These are phyloP conservation scores for Laothoe populi DNA, from an alignment of 2,888 invertebrate genomes.

Conservation along the genomic window DNA sequence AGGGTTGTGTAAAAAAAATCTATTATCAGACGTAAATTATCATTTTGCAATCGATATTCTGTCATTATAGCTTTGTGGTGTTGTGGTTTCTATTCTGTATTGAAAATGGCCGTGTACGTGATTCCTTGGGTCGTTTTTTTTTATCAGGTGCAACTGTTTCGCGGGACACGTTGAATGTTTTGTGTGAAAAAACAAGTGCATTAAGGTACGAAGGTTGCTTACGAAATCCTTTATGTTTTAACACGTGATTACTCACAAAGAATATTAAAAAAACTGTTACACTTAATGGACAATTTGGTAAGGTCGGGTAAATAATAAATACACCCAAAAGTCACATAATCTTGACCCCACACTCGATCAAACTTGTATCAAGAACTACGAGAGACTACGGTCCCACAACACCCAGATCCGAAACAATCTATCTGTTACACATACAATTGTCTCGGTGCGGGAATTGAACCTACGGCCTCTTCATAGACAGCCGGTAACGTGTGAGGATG, in stretches of 20 bases:
- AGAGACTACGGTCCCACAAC: too few relatives aligned
- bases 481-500: too few relatives aligned
- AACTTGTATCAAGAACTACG: too few relatives aligned
- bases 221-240: conserved; percentile 29
- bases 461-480: too few relatives aligned
- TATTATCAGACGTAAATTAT: conserved; percentile 78
- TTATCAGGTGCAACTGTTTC: conserved; percentile 57
- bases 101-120: conserved; percentile 72
- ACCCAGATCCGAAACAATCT: too few relatives aligned
- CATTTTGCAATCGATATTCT: conserved; percentile 77
- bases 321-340: too few relatives aligned
- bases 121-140: conserved; percentile 70
- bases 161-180: conserved; percentile 72
- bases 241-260: neutral
- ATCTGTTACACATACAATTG: too few relatives aligned
- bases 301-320: neutral
- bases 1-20: conserved; percentile 69
- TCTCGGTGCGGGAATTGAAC: too few relatives aligned
- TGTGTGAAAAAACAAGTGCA: conserved; percentile 63
- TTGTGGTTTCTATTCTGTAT: conserved; percentile 74
- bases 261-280: neutral
- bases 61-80: conserved; percentile 75
- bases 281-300: neutral
- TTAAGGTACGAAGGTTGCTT: conserved; percentile 47
- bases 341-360: too few relatives aligned